Evolutionary conservation across 2,113 vertebrate species (phyloP).

Genomic region (Solea senegalensis): DNA sequence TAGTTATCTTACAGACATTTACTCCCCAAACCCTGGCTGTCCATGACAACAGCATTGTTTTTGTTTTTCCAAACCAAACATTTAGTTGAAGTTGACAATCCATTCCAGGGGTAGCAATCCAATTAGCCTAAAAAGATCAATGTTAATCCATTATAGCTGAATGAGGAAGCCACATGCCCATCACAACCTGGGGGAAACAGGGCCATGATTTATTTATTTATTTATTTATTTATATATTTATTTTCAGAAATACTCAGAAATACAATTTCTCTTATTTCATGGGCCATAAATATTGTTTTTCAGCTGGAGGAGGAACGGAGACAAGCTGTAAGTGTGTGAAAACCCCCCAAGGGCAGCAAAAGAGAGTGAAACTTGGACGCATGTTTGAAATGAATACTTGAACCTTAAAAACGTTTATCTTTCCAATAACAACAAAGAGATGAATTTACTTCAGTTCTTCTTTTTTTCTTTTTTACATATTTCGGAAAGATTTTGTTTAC

Average conservation of each 20-base stretch:
- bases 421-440: not conserved
- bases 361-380: slow-evolving; percentile 12
- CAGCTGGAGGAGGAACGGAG: slow-evolving; percentile 92
- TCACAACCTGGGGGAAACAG: slow-evolving; percentile 25
- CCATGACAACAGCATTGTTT: too few relatives aligned
- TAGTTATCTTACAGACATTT: too few relatives aligned
- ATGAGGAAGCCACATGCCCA: slow-evolving; percentile 39
- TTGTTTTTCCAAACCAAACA: too few relatives aligned
- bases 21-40: too few relatives aligned
- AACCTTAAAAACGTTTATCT: not conserved
- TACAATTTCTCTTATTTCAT: slow-evolving; percentile 35
- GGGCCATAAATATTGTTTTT: slow-evolving; percentile 69
- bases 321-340: slow-evolving; percentile 88
- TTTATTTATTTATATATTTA: not conserved
- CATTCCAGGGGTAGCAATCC: too few relatives aligned
- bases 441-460: not conserved
- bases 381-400: slow-evolving; percentile 24
- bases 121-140: slow-evolving; percentile 48
- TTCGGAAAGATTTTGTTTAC: slow-evolving; percentile 19
- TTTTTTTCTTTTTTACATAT: not conserved
- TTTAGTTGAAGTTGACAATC: too few relatives aligned
- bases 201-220: slow-evolving; percentile 3
- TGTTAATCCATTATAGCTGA: slow-evolving; percentile 65
- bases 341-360: slow-evolving; percentile 7
- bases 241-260: slow-evolving; percentile 14